Percentiles rank a stretch among this genome's conserved stretches.
These are phyloP conservation scores for Sipunculus nudus DNA, from an alignment of 2,888 invertebrate species.

Conservation along the genomic window DNA sequence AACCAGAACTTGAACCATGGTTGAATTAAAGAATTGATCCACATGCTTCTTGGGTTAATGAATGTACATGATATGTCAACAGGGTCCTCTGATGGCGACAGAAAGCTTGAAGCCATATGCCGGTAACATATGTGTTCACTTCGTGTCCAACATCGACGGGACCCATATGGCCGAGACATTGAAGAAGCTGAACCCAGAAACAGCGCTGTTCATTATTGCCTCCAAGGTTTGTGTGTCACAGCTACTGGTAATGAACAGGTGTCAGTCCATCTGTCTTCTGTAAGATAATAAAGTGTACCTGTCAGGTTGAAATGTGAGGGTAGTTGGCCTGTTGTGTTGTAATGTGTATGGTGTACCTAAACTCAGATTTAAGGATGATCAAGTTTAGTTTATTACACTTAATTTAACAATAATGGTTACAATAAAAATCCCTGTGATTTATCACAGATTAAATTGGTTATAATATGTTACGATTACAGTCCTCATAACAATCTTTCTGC, in stretches of 20 bases:
- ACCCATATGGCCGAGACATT: conserved; percentile 95
- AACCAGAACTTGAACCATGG: neutral
- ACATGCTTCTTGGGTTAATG: no score
- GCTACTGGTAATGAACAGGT: neutral
- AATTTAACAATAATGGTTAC: no score
- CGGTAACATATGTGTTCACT: conserved; percentile 87
- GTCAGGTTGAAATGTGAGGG: no score
- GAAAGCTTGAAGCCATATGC: conserved; percentile 92
- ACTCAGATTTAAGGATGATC: no score
- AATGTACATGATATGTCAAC: conserved; percentile 12
- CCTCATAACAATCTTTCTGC: no score
- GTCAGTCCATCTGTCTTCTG: neutral
- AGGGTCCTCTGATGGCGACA: conserved; percentile 98
- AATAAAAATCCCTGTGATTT: no score
- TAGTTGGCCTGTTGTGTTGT: no score
- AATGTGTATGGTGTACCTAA: no score
- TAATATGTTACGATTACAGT: no score
- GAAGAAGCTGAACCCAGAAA: conserved; percentile 89
- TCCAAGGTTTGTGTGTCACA: conserved; percentile 75
- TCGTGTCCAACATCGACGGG: conserved; percentile 99
- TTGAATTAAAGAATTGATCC: no score
- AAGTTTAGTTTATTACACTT: no score
- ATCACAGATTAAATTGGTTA: no score
- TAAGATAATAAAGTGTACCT: neutral
- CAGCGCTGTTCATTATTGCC: conserved; percentile 96